These are phyloP conservation scores for Hoplostethus atlanticus DNA, from an alignment of 2,797 vertebrate species.

Conservation along the genomic window DNA sequence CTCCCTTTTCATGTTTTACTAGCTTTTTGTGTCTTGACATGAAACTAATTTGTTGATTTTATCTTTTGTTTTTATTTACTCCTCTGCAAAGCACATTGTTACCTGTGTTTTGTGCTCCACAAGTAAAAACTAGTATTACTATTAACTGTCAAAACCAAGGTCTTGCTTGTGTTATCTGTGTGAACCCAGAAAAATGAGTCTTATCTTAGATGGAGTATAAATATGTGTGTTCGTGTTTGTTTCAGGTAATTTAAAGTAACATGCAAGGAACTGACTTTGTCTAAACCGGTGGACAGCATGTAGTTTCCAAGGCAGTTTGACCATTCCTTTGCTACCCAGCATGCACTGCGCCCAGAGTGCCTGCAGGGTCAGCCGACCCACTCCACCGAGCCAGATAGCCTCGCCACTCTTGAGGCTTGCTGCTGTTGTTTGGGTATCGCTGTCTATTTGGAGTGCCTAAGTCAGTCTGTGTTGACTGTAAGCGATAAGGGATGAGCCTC, in stretches of 20 bases:
- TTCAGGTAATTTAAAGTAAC: background rate
- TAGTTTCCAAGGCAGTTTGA: background rate
- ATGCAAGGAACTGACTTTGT: too few relatives aligned
- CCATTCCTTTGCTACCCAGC: background rate
- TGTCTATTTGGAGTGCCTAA: constrained; percentile 57
- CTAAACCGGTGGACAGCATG: background rate
- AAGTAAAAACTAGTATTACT: background rate
- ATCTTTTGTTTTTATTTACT: constrained; percentile 50
- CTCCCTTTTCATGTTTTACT: constrained; percentile 29
- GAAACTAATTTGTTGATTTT: constrained; percentile 17
- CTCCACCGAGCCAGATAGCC: constrained; percentile 7
- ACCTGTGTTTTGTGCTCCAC: too few relatives aligned
- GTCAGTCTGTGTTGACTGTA: constrained; percentile 64
- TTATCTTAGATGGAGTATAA: background rate
- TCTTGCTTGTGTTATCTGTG: background rate
- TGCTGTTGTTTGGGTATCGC: constrained; percentile 47
- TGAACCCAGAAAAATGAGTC: background rate
- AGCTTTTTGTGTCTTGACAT: background rate
- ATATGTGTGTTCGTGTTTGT: background rate
- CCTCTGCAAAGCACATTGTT: background rate
- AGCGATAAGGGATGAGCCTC: constrained; percentile 69
- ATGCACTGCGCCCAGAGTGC: constrained; percentile 10
- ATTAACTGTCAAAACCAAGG: background rate
- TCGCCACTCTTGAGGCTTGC: background rate
- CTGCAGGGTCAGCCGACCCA: background rate